Evolutionary conservation across 2,797 vertebrate species (phyloP), one percentile per base, ranked within the genome.

Genomic region (Periophthalmus magnuspinnatus): DNA sequence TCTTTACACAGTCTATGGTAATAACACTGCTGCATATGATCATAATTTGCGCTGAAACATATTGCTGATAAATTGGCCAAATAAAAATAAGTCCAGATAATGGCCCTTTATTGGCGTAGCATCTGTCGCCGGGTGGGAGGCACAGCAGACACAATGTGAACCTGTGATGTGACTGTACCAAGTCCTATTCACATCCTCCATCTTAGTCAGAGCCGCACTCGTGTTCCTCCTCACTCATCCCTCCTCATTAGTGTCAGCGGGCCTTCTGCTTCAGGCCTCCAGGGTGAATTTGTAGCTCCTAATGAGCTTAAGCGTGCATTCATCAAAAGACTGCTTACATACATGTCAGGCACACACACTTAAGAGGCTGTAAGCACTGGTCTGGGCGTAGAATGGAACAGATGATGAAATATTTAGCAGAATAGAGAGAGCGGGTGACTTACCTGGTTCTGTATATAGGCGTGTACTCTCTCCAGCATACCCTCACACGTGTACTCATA

Each of bases 401-500:
- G 57, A 7, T 70, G 10, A 63, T 79, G 17, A 84, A 84, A 81
- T 68, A 83, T 77, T 80, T 63, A 82, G 57, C 21, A 67, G 68
- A 34, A 33, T 2, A 9, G 70, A 68, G 64, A 59, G 38, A 50
- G 34, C 50, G 55, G 45, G 41, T 6, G 6, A 41, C 63, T 82
- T 72, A 92, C 97, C 95, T 98, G 97, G 84, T 98, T 92, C 89
- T 97, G 96, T 72, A 98, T 95, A 88, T 98, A 98, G 89, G 95
- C 94, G 0, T 98, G 95, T 9, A 97, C 93, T 67, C 96, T 89
- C 90, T 98, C 96, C 92, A 98, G 89, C 97, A 98, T 98, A 68
- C 97, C 96, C 90, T 96, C 94, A 3, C 94, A 96, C 13, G 96
- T 98, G 86, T 96, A 98, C 88, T 98, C 97, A 0, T 97, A 98